A percentile compares a stretch with the other conserved stretches of the same genome.
Conservation (phyloP, 2,797 vertebrate genomes). For the Xyrichtys novacula region DNA sequence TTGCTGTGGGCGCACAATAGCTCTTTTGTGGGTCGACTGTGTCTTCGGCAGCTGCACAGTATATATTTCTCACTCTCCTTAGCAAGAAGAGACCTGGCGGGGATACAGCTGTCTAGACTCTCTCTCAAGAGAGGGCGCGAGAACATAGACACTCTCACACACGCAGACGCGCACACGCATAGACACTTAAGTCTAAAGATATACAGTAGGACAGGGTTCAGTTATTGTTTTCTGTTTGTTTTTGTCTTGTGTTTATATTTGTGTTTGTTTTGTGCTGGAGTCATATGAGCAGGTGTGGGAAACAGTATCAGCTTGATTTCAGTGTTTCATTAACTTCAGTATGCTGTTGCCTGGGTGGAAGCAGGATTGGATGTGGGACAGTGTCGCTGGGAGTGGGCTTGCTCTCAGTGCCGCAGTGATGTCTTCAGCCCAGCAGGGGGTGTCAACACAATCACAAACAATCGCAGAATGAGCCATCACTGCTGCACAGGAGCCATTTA, state of each 20-base stretch:
- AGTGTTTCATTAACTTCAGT: conserved; percentile 59
- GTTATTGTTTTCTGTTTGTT: conserved; percentile 24
- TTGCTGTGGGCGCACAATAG: conserved; percentile 77
- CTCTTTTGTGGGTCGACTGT: conserved; percentile 74
- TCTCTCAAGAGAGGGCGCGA: conserved; percentile 26
- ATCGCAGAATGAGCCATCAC: conserved; percentile 70
- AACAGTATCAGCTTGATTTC: conserved; percentile 25
- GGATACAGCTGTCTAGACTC: conserved; percentile 68
- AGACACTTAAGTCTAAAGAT: conserved; percentile 3
- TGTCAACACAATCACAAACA: conserved; percentile 84
- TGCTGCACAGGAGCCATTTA: conserved; percentile 66
- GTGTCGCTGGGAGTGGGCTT: conserved; percentile 36
- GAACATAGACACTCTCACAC: too few relatives aligned
- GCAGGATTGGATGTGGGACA: conserved; percentile 46
- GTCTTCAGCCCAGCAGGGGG: conserved; percentile 85
- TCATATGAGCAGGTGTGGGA: conserved; percentile 18
- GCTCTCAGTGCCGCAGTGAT: conserved; percentile 72
- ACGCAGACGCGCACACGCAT: neutral
- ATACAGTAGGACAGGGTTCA: conserved; percentile 13
- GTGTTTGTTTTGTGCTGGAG: conserved; percentile 23
- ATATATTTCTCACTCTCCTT: conserved; percentile 74
- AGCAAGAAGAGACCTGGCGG: conserved; percentile 60
- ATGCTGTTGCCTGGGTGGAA: conserved; percentile 32
- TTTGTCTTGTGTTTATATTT: conserved; percentile 20
- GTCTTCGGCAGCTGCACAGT: conserved; percentile 75